A percentile compares a stretch with the other conserved stretches of the same genome.
These are phyloP conservation scores for Lemur catta DNA, from an alignment of 2,797 vertebrate genomes.

Conservation along the genomic window DNA sequence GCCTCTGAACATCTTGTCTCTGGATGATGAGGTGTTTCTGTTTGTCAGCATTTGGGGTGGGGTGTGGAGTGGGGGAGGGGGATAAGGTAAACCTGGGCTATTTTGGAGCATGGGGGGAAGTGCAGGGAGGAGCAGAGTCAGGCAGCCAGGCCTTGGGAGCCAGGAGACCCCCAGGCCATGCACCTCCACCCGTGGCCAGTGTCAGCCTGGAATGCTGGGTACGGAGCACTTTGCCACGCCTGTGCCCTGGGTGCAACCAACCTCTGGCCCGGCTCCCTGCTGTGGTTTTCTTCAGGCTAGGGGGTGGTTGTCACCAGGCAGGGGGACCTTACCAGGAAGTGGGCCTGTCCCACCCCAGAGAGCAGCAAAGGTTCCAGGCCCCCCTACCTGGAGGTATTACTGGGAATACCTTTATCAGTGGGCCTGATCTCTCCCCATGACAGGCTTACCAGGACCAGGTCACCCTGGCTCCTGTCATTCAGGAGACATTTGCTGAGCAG, in stretches of 20 bases:
- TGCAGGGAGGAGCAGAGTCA: neutral
- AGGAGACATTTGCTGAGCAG: neutral
- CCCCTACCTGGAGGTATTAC: neutral
- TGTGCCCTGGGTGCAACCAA: neutral
- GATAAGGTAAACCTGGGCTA: neutral
- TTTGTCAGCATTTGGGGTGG: constrained; percentile 43
- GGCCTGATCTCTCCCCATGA: neutral
- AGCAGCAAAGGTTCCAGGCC: neutral
- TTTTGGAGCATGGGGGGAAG: constrained; percentile 38
- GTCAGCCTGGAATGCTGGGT: neutral
- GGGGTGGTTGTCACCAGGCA: neutral
- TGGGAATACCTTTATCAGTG: neutral
- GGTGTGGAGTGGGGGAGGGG: constrained; percentile 31
- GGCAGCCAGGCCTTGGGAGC: neutral
- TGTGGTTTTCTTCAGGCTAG: neutral
- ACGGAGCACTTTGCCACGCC: neutral
- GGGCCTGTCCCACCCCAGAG: neutral
- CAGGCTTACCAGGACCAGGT: neutral
- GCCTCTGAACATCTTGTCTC: constrained; percentile 68
- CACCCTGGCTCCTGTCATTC: neutral
- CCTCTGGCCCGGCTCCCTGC: neutral
- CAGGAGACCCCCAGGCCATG: neutral
- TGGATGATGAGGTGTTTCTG: constrained; percentile 66
- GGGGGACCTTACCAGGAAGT: neutral
- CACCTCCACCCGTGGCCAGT: accelerated